Base-by-base conservation (phyloP, 2,888 invertebrate genomes). In the Dicranocentrus wangi region DNA sequence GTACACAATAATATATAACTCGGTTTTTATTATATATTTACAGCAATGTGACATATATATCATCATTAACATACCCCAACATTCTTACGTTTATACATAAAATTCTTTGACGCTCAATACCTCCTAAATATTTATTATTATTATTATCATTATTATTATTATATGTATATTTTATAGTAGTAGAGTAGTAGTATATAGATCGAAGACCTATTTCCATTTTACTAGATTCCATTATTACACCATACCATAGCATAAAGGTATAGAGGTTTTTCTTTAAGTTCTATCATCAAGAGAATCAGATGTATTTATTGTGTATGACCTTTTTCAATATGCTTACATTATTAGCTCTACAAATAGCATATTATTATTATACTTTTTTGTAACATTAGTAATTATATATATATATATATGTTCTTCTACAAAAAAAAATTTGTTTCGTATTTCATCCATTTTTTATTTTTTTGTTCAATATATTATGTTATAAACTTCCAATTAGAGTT, bases 1-100 rank as follows among this genome's bases (percentile, higher is more conserved):
- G 70, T 80, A 80, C 68, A 72, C 60, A 80, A 71, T 65, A 58
- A 68, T 80, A 72, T 73, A 72, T 80, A 80, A 80, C 80, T 68
- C 66, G 72, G 53, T 71, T 77, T 78, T 78, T 78, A 78, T 79
- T 79, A 71, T 80, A n/a, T n/a, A 80, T 80, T 60, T 80, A 80
- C 80, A 80, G 80, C 72, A 80, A 72, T 72, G 61, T 66, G 72
- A 80, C 72, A 79, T 75, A 25, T 47, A n/a, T 51, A 70, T 78
- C 69, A 77, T 75, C 77, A 69, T 77, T 68, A 68, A 78, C 78
- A 70, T 78, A 65, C 70, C 32, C n/a, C 43, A 78, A 78, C 70
- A 70, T 69, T 47, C 55, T 21, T 55, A 55, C 13, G 15, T 3
- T 23, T 5, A 5, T 17, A 17, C 39, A 39, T 39, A 39, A 39